Evolutionary conservation across 2,888 invertebrate species (phyloP), one percentile per base, ranked within the genome.

Genomic region (Argynnis bischoffii): DNA sequence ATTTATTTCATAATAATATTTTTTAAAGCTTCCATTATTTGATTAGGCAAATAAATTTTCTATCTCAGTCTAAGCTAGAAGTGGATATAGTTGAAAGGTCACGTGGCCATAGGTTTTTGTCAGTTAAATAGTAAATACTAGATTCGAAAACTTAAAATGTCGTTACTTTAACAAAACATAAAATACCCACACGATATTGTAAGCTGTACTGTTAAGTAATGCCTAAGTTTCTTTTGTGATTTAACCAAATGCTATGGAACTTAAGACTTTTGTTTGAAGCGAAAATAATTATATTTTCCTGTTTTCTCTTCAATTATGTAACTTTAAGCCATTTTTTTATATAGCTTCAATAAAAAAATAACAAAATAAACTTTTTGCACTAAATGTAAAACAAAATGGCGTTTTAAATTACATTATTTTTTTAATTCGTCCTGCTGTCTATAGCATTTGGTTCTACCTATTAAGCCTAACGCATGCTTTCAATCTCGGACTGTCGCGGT

Each of bases 171-270:
- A 48, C n/a, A 3, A 26, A 48, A 75, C 26, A 11, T 59, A 48
- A 75, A 80, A 78, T 77, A 77, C 76, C 79, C 78, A 77, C 73
- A 75, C 75, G 76, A 76, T 76, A 75, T 81, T 85, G 79, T 89
- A 89, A 89, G 85, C 84, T 86, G 76, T 88, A 89, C 84, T 85
- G 83, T 87, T 90, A 90, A 90, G 86, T 89, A 89, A 87, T 85
- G 90, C 90, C 89, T 91, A 91, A 90, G 90, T 89, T 90, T 88
- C 2, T 84, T 87, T 89, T 89, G 84, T 87, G 89, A 87, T 87
- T 89, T 89, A 84, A 84, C 84, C 84, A 88, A 86, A 85, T 83
- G 75, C 65, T 61, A 61, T 61, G 61, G 61, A 41, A 21, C 48
- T 26, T 31, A 16, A 48, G 59, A 59, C 11, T 11, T 3, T 41